Evolutionary conservation across 1,140 invertebrate species (phyloP).

Genomic region (Scaptomyza pallida): DNA sequence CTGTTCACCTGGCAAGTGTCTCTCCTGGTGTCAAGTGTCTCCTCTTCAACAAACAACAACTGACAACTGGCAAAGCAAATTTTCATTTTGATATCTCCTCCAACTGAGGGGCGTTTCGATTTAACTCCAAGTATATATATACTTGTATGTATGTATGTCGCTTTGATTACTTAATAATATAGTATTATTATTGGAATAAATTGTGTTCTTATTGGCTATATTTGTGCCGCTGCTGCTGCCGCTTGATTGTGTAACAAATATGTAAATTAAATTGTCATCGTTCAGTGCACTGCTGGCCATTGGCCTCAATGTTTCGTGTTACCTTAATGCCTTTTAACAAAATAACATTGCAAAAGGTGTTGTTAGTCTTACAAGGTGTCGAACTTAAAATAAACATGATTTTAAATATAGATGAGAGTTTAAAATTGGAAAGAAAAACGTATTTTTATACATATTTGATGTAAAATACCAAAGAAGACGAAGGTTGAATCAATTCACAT

Average conservation of each 20-base stretch:
- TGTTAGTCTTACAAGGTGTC: too few species aligned
- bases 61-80: not conserved
- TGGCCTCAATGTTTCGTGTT: not conserved
- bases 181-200: conserved; percentile 20
- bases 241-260: not conserved
- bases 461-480: too few species aligned
- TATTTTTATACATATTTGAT: too few species aligned
- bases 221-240: not conserved
- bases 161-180: conserved; percentile 24
- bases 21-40: not conserved
- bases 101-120: not conserved
- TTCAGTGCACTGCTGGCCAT: conserved; percentile 16
- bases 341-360: not conserved
- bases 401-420: too few species aligned
- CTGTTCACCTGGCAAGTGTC: not conserved
- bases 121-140: not conserved
- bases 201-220: not conserved
- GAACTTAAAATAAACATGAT: too few species aligned
- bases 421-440: too few species aligned
- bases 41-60: not conserved
- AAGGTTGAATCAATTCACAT: too few species aligned
- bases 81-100: not conserved
- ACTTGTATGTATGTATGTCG: not conserved
- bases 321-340: not conserved
- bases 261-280: not conserved